Evolutionary conservation across 2,113 vertebrate genomes (phyloP).

Genomic region (Caranx melampygus): DNA sequence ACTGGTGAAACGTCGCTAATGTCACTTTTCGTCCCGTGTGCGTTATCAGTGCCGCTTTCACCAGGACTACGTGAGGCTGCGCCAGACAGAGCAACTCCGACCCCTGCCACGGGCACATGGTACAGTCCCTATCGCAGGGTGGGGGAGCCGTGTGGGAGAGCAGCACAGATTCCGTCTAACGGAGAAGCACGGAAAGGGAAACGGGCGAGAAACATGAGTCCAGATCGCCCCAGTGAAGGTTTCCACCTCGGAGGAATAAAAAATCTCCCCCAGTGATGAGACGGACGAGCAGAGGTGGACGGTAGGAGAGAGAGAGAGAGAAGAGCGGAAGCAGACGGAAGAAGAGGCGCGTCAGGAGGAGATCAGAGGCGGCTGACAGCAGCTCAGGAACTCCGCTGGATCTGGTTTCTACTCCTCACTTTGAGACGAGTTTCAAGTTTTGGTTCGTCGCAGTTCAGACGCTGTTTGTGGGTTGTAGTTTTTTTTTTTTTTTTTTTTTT

Average conservation of each 20-base stretch:
- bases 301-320: neutral
- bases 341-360: conserved; percentile 29
- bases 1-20: neutral
- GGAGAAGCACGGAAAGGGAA: conserved; percentile 72
- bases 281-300: conserved; percentile 17
- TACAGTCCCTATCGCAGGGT: conserved; percentile 79
- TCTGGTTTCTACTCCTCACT: conserved; percentile 39
- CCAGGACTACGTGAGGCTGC: conserved; percentile 44
- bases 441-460: conserved; percentile 3
- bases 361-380: conserved; percentile 46
- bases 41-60: conserved; percentile 22
- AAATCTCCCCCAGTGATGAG: neutral
- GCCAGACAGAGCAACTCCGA: conserved; percentile 36
- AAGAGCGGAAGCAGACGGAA: conserved; percentile 36
- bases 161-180: conserved; percentile 77
- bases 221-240: conserved; percentile 66
- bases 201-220: conserved; percentile 73
- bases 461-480: neutral
- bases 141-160: conserved; percentile 75
- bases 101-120: conserved; percentile 68
- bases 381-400: conserved; percentile 67
- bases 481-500: conserved; percentile 2
- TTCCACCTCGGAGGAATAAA: conserved; percentile 67
- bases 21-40: neutral
- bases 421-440: conserved; percentile 27